Evolutionary conservation across 2,888 invertebrate species (phyloP).

Genomic region (Agrotis ipsilon): DNA sequence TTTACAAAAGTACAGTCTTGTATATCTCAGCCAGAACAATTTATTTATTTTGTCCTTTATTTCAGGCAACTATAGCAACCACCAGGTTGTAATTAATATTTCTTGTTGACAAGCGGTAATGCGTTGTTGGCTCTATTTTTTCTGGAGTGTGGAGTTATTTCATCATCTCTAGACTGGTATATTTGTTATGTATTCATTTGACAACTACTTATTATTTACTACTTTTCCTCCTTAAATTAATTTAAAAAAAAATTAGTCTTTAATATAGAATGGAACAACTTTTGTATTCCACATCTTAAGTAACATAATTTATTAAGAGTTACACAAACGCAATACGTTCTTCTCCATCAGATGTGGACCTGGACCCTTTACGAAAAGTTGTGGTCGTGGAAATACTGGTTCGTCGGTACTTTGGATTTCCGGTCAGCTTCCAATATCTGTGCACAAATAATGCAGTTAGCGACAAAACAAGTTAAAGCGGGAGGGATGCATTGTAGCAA

Average conservation of each 20-base stretch:
- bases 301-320: not conserved
- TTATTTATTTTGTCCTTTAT: too few species aligned
- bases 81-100: not conserved
- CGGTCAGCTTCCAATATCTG: slow-evolving; percentile 77
- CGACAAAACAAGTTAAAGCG: slow-evolving; percentile 13
- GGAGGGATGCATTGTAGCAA: slow-evolving; percentile 11
- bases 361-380: slow-evolving; percentile 67
- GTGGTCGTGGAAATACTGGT: slow-evolving; percentile 62
- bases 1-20: slow-evolving; percentile 1
- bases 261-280: slow-evolving; percentile 66
- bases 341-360: slow-evolving; percentile 63
- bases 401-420: slow-evolving; percentile 74
- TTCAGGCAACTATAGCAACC: not conserved
- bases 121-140: slow-evolving; percentile 14
- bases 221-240: too few species aligned
- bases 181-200: slow-evolving; percentile 57
- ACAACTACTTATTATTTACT: too few species aligned
- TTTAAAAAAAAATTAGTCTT: too few species aligned
- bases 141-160: slow-evolving; percentile 68
- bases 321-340: slow-evolving; percentile 59
- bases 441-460: slow-evolving; percentile 49
- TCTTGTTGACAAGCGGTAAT: not conserved
- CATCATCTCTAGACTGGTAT: slow-evolving; percentile 75
- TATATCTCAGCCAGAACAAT: too few species aligned
- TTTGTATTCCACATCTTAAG: not conserved